These are phyloP conservation scores for Lithobius niger DNA, from an alignment of 1,140 invertebrate species.

Conservation along the genomic window DNA sequence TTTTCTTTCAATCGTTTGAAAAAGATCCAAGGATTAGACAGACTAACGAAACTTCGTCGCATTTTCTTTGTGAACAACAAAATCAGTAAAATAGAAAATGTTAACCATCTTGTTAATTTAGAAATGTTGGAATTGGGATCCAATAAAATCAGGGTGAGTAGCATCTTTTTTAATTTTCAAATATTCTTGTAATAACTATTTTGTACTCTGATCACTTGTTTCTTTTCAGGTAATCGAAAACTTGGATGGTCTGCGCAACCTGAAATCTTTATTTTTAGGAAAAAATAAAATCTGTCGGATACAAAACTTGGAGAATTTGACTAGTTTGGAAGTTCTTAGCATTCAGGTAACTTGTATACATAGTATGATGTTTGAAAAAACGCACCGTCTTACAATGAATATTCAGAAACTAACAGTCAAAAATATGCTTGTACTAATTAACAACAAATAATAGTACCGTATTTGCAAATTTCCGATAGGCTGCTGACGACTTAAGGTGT, in stretches of 20 bases:
- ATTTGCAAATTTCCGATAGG: no score
- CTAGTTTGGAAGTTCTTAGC: constrained; percentile 66
- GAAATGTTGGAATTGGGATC: constrained; percentile 85
- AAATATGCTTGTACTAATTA: no score
- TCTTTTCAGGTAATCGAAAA: constrained; percentile 63
- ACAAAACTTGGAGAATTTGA: constrained; percentile 64
- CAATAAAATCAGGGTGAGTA: constrained; percentile 70
- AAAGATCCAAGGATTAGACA: constrained; percentile 72
- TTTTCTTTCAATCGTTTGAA: constrained; percentile 93
- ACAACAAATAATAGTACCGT: no score
- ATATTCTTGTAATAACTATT: constrained; percentile 2
- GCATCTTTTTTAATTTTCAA: neutral
- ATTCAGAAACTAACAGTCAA: no score
- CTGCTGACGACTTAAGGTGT: no score
- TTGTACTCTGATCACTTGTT: constrained; percentile 15
- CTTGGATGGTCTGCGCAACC: constrained; percentile 53
- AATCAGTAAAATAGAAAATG: constrained; percentile 81
- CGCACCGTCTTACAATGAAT: no score
- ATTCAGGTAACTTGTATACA: constrained; percentile 52
- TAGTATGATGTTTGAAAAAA: no score
- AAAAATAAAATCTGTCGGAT: constrained; percentile 94
- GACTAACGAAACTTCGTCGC: constrained; percentile 66
- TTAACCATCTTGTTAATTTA: constrained; percentile 63
- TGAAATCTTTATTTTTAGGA: constrained; percentile 71
- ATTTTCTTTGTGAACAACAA: constrained; percentile 88